phyloP scores from a whole-genome alignment of 2,797 vertebrate genomes.

The Morus bassanus region DNA sequence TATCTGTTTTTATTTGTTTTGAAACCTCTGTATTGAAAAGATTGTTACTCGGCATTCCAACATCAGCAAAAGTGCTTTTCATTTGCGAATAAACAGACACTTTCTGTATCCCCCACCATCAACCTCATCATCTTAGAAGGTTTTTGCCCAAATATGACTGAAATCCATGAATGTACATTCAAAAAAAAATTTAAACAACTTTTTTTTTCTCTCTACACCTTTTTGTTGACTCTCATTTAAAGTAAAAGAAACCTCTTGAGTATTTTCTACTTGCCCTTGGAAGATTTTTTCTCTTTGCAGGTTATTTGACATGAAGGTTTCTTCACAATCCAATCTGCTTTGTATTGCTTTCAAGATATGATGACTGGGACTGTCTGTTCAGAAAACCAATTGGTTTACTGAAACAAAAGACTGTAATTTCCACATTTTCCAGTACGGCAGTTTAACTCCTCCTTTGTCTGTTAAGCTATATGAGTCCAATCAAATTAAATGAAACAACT shows the following conservation, averaged over 20 bases:
- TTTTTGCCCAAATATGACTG: slow-evolving; percentile 10
- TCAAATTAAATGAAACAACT: slow-evolving; percentile 35
- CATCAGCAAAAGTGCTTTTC: slow-evolving; percentile 33
- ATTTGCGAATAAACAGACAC: slow-evolving; percentile 2
- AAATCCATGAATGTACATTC: background rate
- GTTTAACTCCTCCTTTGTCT: slow-evolving; percentile 45
- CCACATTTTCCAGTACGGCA: slow-evolving; percentile 35
- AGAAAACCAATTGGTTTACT: slow-evolving; percentile 57
- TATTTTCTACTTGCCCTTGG: slow-evolving; percentile 33
- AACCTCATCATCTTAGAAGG: background rate
- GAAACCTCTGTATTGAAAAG: slow-evolving; percentile 31
- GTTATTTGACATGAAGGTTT: slow-evolving; percentile 39
- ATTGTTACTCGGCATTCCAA: slow-evolving; percentile 59
- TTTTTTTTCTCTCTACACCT: background rate
- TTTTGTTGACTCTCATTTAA: background rate
- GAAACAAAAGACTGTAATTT: slow-evolving; percentile 69
- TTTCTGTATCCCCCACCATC: background rate
- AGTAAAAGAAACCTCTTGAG: background rate
- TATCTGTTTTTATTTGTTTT: slow-evolving; percentile 57
- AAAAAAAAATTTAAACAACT: background rate
- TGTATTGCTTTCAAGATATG: slow-evolving; percentile 45
- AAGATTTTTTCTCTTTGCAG: slow-evolving; percentile 12
- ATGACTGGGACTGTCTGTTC: slow-evolving; percentile 28
- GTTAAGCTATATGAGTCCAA: background rate
- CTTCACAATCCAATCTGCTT: slow-evolving; percentile 43